Evolutionary conservation across 2,113 vertebrate species (phyloP).

Genomic region (Propithecus coquereli): DNA sequence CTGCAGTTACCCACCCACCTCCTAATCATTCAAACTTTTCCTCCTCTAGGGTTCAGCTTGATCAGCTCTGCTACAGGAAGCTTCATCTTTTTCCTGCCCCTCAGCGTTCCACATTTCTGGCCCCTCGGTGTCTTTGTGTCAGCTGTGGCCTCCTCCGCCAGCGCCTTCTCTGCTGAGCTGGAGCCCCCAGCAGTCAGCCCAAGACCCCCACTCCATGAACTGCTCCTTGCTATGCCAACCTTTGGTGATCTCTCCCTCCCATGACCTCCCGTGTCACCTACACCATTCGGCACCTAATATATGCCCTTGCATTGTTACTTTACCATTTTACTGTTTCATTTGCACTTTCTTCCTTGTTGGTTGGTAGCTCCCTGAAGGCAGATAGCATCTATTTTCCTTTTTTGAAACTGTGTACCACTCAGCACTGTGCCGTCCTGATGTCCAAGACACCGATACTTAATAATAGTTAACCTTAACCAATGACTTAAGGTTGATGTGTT

Average conservation of each 20-base stretch:
- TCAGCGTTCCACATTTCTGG: not conserved
- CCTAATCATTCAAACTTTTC: not conserved
- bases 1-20: not conserved
- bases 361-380: not conserved
- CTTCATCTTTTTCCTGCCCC: not conserved
- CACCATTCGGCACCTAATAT: not conserved
- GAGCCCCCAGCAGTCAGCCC: not conserved
- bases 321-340: not conserved
- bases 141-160: not conserved
- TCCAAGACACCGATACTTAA: not conserved
- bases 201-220: too few species aligned
- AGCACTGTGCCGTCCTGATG: too few species aligned
- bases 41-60: not conserved
- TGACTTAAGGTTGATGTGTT: not conserved
- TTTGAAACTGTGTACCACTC: not conserved
- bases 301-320: not conserved
- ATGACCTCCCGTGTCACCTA: rapidly evolving
- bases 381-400: not conserved
- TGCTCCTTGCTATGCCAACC: not conserved
- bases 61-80: not conserved
- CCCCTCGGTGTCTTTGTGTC: not conserved
- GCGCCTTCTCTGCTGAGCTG: not conserved
- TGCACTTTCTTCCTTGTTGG: not conserved
- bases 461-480: not conserved
- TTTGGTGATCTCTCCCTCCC: not conserved